These are phyloP conservation scores for Cyphomyrus discorhynchus DNA, from an alignment of 2,113 vertebrate species.

Conservation along the genomic window DNA sequence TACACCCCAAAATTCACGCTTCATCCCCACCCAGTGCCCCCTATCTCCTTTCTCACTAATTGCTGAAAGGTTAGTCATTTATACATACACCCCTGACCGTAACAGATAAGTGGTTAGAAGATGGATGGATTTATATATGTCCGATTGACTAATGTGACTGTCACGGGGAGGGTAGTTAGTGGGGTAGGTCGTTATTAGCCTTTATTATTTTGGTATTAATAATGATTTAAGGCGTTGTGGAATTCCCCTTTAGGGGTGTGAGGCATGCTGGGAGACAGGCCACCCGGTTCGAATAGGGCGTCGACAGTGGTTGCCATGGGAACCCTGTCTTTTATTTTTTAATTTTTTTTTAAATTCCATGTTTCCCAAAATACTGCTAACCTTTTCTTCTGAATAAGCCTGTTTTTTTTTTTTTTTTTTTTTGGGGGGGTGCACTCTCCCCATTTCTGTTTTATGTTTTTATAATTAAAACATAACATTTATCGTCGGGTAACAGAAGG, in stretches of 20 bases:
- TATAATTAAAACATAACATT: conserved; percentile 79
- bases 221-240: conserved; percentile 68
- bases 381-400: conserved; percentile 52
- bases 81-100: neutral
- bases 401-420: conserved; percentile 19
- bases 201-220: conserved; percentile 33
- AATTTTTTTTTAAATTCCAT: conserved; percentile 50
- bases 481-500: conserved; percentile 74
- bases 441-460: conserved; percentile 72
- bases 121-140: neutral
- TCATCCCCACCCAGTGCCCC: conserved; percentile 42
- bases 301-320: conserved; percentile 51
- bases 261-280: conserved; percentile 41
- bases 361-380: conserved; percentile 60
- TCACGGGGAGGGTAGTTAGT: conserved; percentile 41
- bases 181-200: neutral
- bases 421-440: conserved; percentile 38
- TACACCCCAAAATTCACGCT: conserved; percentile 56
- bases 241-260: conserved; percentile 60
- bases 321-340: neutral
- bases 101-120: neutral
- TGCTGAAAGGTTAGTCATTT: conserved; percentile 20
- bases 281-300: conserved; percentile 32
- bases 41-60: conserved; percentile 32
- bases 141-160: conserved; percentile 44